Conservation (phyloP, 1,140 invertebrate species). For the Eriosoma lanigerum region DNA sequence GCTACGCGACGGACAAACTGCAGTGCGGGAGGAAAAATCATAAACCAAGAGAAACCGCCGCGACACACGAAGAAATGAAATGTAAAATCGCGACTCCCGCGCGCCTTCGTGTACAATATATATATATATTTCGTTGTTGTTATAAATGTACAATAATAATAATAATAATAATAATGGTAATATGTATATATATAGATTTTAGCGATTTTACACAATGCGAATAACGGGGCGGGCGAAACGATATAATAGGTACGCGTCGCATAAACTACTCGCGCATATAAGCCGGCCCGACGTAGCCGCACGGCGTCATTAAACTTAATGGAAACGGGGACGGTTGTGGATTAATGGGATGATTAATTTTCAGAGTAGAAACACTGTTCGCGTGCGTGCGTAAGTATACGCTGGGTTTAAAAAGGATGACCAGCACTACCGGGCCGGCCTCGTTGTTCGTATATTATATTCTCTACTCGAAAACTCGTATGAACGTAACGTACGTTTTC, state of each 20-base stretch:
- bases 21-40: too few species aligned
- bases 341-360: slow-evolving; percentile 52
- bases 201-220: neutral
- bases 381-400: neutral
- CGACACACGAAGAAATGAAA: too few species aligned
- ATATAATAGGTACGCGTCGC: slow-evolving; percentile 29
- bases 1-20: too few species aligned
- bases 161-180: neutral
- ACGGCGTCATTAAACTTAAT: slow-evolving; percentile 49
- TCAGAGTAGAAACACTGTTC: slow-evolving; percentile 1
- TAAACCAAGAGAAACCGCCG: too few species aligned
- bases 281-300: slow-evolving; percentile 29
- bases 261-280: slow-evolving; percentile 21
- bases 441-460: neutral
- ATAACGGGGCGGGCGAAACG: neutral
- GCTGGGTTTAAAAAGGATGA: slow-evolving; percentile 41
- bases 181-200: neutral
- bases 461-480: neutral
- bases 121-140: too few species aligned
- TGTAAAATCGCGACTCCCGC: too few species aligned
- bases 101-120: too few species aligned
- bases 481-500: neutral
- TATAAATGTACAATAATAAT: too few species aligned
- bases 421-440: neutral
- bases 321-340: slow-evolving; percentile 43